Evolutionary conservation across 1,140 invertebrate genomes (phyloP).

Genomic region (Ptiloglossa arizonensis): DNA sequence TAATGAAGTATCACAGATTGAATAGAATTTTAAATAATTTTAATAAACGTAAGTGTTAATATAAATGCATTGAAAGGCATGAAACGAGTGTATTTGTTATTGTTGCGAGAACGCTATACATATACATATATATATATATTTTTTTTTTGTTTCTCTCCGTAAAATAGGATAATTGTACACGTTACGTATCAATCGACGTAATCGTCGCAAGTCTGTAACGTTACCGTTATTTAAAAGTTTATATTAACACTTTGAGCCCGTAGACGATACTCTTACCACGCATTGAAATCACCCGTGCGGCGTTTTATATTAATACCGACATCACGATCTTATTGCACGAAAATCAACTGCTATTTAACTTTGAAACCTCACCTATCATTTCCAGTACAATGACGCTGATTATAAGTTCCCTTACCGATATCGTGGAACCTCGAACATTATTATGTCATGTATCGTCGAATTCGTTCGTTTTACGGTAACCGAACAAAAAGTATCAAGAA

Average conservation of each 20-base stretch:
- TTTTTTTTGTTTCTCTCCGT: background rate
- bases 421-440: too few species aligned
- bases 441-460: too few species aligned
- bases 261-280: background rate
- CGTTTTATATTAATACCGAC: background rate
- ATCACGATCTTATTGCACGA: background rate
- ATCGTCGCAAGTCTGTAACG: background rate
- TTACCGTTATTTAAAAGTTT: background rate
- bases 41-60: background rate
- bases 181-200: background rate
- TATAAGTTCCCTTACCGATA: too few species aligned
- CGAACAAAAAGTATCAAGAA: too few species aligned
- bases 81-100: background rate
- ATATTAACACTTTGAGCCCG: background rate
- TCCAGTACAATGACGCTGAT: too few species aligned
- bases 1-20: background rate
- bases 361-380: too few species aligned
- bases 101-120: conserved; percentile 1
- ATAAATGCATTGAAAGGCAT: background rate
- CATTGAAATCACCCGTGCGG: background rate
- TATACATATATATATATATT: too few species aligned
- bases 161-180: background rate
- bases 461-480: too few species aligned
- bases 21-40: background rate
- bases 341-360: background rate